Percentiles rank a stretch among this genome's conserved stretches.
Evolutionary conservation across 2,888 invertebrate genomes (phyloP).

Genomic region (Parapristionchus giblindavisi): DNA sequence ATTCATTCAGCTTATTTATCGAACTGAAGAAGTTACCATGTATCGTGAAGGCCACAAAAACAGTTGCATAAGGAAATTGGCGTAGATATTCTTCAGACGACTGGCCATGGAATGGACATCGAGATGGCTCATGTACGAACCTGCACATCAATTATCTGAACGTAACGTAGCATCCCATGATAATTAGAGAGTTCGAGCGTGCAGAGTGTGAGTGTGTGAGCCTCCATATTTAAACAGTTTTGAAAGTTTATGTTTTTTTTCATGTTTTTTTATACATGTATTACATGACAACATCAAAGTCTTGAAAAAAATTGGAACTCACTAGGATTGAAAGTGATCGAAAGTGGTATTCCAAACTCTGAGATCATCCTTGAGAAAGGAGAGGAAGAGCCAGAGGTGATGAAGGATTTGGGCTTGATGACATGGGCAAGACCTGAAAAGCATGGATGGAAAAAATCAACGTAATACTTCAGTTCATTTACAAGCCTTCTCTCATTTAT

Average conservation of each 20-base stretch:
- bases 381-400: background rate
- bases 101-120: conserved; percentile 24
- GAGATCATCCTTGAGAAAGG: background rate
- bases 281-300: too few relatives aligned
- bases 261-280: too few relatives aligned
- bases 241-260: too few relatives aligned
- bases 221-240: too few relatives aligned
- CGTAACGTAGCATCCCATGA: background rate
- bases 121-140: background rate
- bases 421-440: conserved; percentile 5
- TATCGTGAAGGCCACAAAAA: background rate
- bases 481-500: too few relatives aligned
- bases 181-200: too few relatives aligned
- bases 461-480: too few relatives aligned
- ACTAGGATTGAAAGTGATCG: conserved; percentile 15
- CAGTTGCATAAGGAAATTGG: background rate
- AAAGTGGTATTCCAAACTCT: background rate
- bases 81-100: conserved; percentile 15
- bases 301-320: too few relatives aligned
- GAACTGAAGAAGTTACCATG: too few relatives aligned
- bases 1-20: too few relatives aligned
- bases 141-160: background rate
- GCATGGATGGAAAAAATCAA: too few relatives aligned
- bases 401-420: conserved; percentile 17
- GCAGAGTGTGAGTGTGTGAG: too few relatives aligned